phyloP scores from a whole-genome alignment of 1,140 invertebrate genomes.

The Zeugodacus cucurbitae region DNA sequence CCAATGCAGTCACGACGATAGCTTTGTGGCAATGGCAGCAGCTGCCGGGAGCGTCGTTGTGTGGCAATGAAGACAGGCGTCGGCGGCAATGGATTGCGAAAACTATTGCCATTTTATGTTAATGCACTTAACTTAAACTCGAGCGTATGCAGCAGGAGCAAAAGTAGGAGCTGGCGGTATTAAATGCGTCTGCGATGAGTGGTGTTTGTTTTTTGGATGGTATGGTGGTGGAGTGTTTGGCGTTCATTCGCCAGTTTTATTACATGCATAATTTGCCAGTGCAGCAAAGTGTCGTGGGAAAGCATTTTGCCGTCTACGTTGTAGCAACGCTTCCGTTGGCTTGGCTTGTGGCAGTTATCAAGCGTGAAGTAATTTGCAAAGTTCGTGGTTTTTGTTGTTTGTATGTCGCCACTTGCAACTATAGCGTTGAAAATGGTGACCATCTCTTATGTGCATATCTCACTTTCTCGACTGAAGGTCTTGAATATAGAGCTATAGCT shows the following conservation, averaged over 20 bases:
- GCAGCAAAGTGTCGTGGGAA: slow-evolving; percentile 29
- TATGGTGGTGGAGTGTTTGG: neutral
- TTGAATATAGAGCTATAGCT: too few species aligned
- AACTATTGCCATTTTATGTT: slow-evolving; percentile 45
- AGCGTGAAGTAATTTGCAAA: neutral
- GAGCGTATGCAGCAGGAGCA: neutral
- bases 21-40: neutral
- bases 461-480: neutral
- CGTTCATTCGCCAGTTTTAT: slow-evolving; percentile 40
- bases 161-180: neutral
- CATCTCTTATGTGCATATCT: neutral
- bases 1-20: neutral
- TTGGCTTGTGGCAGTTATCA: neutral
- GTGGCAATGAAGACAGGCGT: neutral
- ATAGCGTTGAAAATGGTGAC: neutral
- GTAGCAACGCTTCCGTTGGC: neutral
- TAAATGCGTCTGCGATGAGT: neutral
- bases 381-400: neutral
- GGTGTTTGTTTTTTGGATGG: neutral
- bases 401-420: neutral
- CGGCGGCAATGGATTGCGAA: slow-evolving; percentile 15
- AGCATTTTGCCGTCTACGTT: neutral
- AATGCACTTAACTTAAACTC: slow-evolving; percentile 42
- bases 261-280: slow-evolving; percentile 44
- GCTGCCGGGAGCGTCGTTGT: neutral